These are phyloP conservation scores for Parelbella ahira DNA, from an alignment of 2,888 invertebrate species.

Conservation along the genomic window DNA sequence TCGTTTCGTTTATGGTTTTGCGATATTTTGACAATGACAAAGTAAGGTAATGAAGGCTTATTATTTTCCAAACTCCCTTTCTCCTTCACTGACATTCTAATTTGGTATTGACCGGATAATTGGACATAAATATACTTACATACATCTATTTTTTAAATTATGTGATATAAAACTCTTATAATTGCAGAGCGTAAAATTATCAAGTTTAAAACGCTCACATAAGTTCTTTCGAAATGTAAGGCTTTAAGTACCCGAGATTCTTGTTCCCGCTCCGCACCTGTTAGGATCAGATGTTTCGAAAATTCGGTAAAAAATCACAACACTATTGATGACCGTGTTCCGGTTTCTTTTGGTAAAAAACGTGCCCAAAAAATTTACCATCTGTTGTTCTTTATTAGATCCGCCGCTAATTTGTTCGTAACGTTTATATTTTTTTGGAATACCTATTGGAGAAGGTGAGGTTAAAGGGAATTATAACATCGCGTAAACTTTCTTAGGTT, in stretches of 20 bases:
- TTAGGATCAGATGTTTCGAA: constrained; percentile 50
- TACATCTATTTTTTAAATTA: no score
- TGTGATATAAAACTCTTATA: no score
- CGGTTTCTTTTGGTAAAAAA: constrained; percentile 45
- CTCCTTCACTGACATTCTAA: constrained; percentile 5
- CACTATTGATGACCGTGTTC: constrained; percentile 54
- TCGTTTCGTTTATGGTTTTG: constrained; percentile 18
- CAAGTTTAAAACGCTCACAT: no score
- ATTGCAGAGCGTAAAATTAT: no score
- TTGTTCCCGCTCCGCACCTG: constrained; percentile 45
- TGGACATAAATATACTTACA: background rate
- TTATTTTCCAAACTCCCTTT: constrained; percentile 13
- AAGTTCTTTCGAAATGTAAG: no score
- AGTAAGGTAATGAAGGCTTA: constrained; percentile 12
- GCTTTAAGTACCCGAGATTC: no score
- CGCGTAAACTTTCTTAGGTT: no score
- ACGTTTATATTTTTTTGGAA: no score
- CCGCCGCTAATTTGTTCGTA: constrained; percentile 19
- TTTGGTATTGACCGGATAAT: background rate
- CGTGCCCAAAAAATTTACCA: constrained; percentile 35
- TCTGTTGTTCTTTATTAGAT: constrained; percentile 38
- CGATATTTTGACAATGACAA: constrained; percentile 23
- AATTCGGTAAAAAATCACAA: constrained; percentile 51
- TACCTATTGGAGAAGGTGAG: no score
- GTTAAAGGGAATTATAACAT: no score